Evolutionary conservation across 2,888 invertebrate species (phyloP).

Genomic region (Macrostomum cliftonense): DNA sequence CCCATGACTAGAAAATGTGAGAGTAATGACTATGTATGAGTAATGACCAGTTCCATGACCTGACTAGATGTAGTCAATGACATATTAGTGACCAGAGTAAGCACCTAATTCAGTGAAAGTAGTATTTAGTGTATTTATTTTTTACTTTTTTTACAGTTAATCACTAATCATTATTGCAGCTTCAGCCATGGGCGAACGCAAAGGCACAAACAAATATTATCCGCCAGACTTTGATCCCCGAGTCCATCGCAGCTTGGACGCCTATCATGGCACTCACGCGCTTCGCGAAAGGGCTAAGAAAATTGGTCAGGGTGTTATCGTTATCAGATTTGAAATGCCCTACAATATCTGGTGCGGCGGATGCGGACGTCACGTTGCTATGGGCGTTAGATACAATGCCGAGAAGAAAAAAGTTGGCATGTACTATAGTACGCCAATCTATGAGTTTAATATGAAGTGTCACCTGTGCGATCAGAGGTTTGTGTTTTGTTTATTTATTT

Average conservation of each 20-base stretch:
- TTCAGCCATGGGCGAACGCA: constrained; percentile 68
- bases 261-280: constrained; percentile 77
- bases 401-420: constrained; percentile 57
- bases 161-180: not conserved
- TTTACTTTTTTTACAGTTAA: too few relatives aligned
- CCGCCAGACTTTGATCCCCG: constrained; percentile 95
- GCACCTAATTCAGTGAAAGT: too few relatives aligned
- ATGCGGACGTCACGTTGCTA: constrained; percentile 90
- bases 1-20: too few relatives aligned
- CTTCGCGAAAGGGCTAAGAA: constrained; percentile 85
- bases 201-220: constrained; percentile 89
- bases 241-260: constrained; percentile 70
- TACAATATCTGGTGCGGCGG: constrained; percentile 99
- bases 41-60: too few relatives aligned
- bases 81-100: too few relatives aligned
- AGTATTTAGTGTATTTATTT: too few relatives aligned
- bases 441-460: constrained; percentile 96
- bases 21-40: too few relatives aligned
- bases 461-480: constrained; percentile 68
- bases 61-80: too few relatives aligned
- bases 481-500: not conserved
- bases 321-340: constrained; percentile 93
- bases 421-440: constrained; percentile 92
- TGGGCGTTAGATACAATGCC: constrained; percentile 84
- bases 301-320: constrained; percentile 68